Evolutionary conservation across 2,797 vertebrate genomes (phyloP), one percentile per base, ranked within the genome.

Genomic region (Sphenodon punctatus): DNA sequence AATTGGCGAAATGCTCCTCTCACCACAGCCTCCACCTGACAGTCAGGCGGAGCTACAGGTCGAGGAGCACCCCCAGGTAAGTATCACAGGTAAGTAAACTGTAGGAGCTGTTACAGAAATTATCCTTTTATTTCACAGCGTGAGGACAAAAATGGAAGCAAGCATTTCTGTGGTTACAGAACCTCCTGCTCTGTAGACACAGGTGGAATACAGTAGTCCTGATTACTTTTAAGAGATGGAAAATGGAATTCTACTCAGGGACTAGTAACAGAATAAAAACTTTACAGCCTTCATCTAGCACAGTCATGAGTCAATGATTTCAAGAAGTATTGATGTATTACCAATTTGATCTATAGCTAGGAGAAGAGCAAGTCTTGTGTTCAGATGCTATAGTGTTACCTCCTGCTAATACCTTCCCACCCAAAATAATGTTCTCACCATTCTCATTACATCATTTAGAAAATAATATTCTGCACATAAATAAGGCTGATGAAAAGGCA

Each of bases 401-500:
- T 56, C 34, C 23, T 39, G 23, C 7, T 46, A 23, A 17, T 34
- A 23, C 8, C 25, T 23, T 7, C 5, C 22, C n/a, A 30, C 34
- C 8, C 20, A 30, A 75, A 56, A 55, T 10, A 36, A 45, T 39
- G 63, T 45, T 15, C n/a, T 43, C 8, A 27, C 30, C 65, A 23
- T 34, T 16, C 22, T 67, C 51, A 42, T 75, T 65, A 43, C 41
- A 68, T 81, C 36, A 61, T 49, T 80, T 72, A 46, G 60, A 67
- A 74, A 82, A 51, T 85, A 71, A 72, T 75, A 66, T 86, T 78
- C 45, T 46, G 71, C 61, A 77, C 32, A 42, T 34, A 73, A 81
- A 32, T 14, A 64, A 74, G 45, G 13, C 48, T 67, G 67, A 55
- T 82, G 23, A 30, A 25, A 66, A 84, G 72, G 45, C 20, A 78